Evolutionary conservation across 2,888 invertebrate genomes (phyloP).

Genomic region (Leptopilina myrica): DNA sequence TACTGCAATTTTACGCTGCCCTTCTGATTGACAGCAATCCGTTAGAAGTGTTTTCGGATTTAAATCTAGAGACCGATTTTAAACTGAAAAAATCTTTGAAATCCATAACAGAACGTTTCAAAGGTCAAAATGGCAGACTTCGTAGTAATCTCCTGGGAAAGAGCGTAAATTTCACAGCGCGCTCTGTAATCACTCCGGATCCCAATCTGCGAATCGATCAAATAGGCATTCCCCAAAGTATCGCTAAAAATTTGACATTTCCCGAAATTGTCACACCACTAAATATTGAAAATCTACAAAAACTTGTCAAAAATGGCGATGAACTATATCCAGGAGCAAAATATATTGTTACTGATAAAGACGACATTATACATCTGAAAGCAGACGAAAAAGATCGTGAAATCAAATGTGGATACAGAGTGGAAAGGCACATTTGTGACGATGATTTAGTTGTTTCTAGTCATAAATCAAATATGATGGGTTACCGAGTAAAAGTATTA

Average conservation of each 20-base stretch:
- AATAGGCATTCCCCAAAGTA: conserved; percentile 98
- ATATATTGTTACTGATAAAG: conserved; percentile 99
- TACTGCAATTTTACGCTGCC: conserved; percentile 99
- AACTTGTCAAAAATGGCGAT: conserved; percentile 96
- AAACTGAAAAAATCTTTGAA: conserved; percentile 93
- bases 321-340: conserved; percentile 99
- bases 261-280: conserved; percentile 99
- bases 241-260: conserved; percentile 99
- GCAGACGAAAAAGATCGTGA: conserved; percentile 98
- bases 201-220: conserved; percentile 98
- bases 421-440: conserved; percentile 98
- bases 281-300: conserved; percentile 96
- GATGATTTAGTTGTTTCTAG: conserved; percentile 99
- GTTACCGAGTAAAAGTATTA: conserved; percentile 96
- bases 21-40: conserved; percentile 99
- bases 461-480: conserved; percentile 99
- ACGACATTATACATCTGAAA: conserved; percentile 97
- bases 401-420: conserved; percentile 94
- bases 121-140: conserved; percentile 99
- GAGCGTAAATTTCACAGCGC: conserved; percentile 98
- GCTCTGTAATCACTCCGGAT: conserved; percentile 99
- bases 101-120: conserved; percentile 96
- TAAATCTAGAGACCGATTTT: conserved; percentile 93
- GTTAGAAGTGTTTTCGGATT: conserved; percentile 94
- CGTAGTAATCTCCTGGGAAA: conserved; percentile 99